Base-by-base conservation (phyloP, 2,113 vertebrate genomes). In the Ophthalmotilapia sp. region DNA sequence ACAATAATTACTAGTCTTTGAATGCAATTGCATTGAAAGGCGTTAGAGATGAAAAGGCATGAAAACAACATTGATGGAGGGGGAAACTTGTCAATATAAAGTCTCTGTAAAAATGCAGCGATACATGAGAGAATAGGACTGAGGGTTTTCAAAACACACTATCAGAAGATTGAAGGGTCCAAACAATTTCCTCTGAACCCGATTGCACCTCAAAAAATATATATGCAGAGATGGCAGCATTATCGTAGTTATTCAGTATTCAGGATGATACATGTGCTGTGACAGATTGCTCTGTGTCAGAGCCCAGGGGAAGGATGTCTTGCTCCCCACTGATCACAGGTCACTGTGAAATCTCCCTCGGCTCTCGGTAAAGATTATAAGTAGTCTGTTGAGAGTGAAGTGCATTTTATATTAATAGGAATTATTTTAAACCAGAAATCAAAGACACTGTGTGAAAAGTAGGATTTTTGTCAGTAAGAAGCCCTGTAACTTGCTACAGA, bases 231-330 rank as follows among this genome's bases (percentile, higher is more conserved):
- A 84, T 45, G 29, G 75, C 26, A 83, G 49, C 55, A 87, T 88
- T 81, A 83, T n/a, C 81, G 51, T 23, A 54, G 70, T 56, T 90
- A 4, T 70, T 90, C 70, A 58, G 82, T 65, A 90, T 87, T 86
- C 77, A 84, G 47, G 45, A 47, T 81, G 77, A 68, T 75, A 33
- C 81, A 90, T 89, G 79, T 75, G 88, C 38, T 83, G 65, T 90
- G 89, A 90, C 89, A 93, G 90, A 90, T 88, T 88, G 88, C 56
- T 79, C 73, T 68, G 62, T 79, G 75, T 86, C 88, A 82, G 80
- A 77, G 81, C 45, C 80, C 83, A 82, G 62, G 68, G 86, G 40
- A 87, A 77, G 54, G 60, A 79, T 33, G 79, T 70, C 62, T 82
- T 80, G 68, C 51, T 79, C 62, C 81, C 83, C 73, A 51, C 17